Percentiles rank a stretch among this genome's conserved stretches.
phyloP scores from a whole-genome alignment of 37 sponge, comb jelly and placozoan genomes.

The Agelas oroides region DNA sequence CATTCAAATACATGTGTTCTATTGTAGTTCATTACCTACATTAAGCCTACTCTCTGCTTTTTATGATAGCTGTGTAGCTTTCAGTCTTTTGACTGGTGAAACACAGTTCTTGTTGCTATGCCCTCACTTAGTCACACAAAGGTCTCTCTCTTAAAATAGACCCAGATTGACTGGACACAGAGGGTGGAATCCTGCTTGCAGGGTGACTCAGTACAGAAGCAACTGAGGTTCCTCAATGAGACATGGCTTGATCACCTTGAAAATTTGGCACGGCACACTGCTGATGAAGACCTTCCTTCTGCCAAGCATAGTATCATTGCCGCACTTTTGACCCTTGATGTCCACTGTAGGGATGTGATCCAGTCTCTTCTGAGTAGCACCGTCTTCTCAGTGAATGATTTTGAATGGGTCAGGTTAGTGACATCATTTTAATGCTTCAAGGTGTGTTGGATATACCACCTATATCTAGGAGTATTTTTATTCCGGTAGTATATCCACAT shows the following conservation, averaged over 20 bases:
- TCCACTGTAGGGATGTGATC: constrained; percentile 76
- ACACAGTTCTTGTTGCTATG: no score
- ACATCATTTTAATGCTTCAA: no score
- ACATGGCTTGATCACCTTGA: constrained; percentile 43
- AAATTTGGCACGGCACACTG: constrained; percentile 18
- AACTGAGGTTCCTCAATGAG: constrained; percentile 12
- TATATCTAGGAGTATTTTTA: background rate
- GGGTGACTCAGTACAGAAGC: background rate
- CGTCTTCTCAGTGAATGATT: constrained; percentile 45
- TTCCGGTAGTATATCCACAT: no score
- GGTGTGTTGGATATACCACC: no score
- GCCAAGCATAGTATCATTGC: constrained; percentile 26
- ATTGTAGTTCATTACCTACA: no score
- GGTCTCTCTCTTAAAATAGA: background rate
- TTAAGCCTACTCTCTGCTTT: no score
- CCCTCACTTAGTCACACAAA: no score
- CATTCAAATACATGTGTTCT: no score
- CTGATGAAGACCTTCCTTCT: background rate
- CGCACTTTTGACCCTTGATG: constrained; percentile 64
- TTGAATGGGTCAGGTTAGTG: constrained; percentile 73
- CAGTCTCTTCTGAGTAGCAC: constrained; percentile 25
- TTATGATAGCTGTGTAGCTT: no score
- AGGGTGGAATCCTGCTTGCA: constrained; percentile 52
- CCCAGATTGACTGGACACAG: constrained; percentile 67
- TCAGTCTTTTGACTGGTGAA: no score